Evolutionary conservation across 1,140 invertebrate genomes (phyloP).

Genomic region (Macrosteles quadrilineatus): DNA sequence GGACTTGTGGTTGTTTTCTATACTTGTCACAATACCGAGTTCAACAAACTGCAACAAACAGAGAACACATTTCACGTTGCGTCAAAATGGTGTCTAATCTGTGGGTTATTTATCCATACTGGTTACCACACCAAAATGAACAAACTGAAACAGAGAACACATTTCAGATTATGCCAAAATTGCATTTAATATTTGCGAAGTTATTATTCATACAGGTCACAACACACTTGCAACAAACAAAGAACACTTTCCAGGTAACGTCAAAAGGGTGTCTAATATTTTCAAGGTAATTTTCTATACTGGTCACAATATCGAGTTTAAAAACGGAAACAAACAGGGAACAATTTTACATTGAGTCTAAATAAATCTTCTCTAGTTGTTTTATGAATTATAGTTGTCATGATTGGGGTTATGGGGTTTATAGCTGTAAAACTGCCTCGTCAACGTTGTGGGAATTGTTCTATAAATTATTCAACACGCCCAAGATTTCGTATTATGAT

Average conservation of each 20-base stretch:
- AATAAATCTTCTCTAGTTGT: too few relatives aligned
- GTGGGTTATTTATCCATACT: conserved; percentile 90
- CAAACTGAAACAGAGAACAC: conserved; percentile 69
- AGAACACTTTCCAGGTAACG: neutral
- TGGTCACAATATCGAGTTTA: conserved; percentile 93
- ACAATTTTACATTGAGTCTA: neutral
- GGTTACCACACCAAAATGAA: conserved; percentile 92
- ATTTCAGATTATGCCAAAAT: neutral
- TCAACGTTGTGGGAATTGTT: too few relatives aligned
- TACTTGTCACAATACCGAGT: conserved; percentile 91
- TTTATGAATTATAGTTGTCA: too few relatives aligned
- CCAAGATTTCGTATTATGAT: too few relatives aligned
- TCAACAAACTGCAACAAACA: conserved; percentile 77
- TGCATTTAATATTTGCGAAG: too few relatives aligned
- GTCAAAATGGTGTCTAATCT: neutral
- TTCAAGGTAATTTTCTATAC: conserved; percentile 90
- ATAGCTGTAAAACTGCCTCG: too few relatives aligned
- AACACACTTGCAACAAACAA: conserved; percentile 71
- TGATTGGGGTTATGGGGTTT: too few relatives aligned
- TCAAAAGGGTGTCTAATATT: neutral
- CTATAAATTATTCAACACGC: too few relatives aligned
- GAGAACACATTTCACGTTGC: neutral
- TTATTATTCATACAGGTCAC: conserved; percentile 93
- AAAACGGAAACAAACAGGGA: conserved; percentile 78
- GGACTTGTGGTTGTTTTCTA: conserved; percentile 88